Conservation (phyloP, 2,797 vertebrate species). For the Todus mexicanus region DNA sequence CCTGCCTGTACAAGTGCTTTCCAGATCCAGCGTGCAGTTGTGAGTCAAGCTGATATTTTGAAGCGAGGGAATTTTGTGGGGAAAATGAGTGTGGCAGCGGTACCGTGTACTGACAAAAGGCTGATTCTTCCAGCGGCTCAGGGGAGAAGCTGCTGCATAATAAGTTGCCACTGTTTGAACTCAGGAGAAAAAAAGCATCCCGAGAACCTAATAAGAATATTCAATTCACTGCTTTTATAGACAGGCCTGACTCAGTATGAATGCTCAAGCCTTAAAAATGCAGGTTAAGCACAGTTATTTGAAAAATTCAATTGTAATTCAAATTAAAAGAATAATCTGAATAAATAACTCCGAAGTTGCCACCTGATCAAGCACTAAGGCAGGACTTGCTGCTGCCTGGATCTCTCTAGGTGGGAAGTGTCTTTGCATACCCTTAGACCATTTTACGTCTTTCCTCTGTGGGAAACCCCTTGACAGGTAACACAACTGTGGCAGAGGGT, state of each 20-base stretch:
- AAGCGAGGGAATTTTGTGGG: neutral
- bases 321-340: conserved; percentile 24
- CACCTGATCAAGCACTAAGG: neutral
- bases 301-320: conserved; percentile 15
- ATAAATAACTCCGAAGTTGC: neutral
- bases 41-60: conserved; percentile 39
- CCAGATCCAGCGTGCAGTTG: neutral
- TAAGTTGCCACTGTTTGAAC: conserved; percentile 25
- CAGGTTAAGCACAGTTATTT: neutral
- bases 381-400: neutral
- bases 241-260: neutral
- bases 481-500: neutral
- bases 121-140: neutral
- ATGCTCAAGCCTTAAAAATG: neutral
- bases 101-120: neutral
- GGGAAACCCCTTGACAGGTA: neutral
- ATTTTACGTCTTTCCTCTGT: neutral
- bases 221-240: neutral
- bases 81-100: neutral
- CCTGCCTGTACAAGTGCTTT: neutral
- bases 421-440: neutral
- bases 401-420: neutral
- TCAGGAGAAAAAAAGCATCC: neutral
- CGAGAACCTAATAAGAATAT: conserved; percentile 38
- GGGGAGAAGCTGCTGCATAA: neutral